These are phyloP conservation scores for Lasioglossum baleicum DNA, from an alignment of 1,140 invertebrate species.

Conservation along the genomic window DNA sequence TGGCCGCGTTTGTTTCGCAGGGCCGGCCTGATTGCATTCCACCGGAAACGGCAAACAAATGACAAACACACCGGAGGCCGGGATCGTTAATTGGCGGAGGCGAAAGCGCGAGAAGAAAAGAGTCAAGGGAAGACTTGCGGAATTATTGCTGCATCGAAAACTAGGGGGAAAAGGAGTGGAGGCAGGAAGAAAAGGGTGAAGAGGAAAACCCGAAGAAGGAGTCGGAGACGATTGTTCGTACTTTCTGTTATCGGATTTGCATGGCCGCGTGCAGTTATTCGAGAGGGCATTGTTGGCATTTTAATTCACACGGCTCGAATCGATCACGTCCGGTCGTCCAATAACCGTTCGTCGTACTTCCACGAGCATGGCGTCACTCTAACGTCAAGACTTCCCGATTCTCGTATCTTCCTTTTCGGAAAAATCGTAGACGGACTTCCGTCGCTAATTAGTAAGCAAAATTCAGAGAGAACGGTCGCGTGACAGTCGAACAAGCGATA, in stretches of 20 bases:
- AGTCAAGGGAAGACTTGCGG: slow-evolving; percentile 51
- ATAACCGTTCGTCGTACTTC: slow-evolving; percentile 42
- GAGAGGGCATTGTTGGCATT: slow-evolving; percentile 57
- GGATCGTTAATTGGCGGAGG: slow-evolving; percentile 57
- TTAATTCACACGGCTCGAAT: slow-evolving; percentile 59
- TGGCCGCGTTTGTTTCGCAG: slow-evolving; percentile 55
- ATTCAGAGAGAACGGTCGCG: slow-evolving; percentile 26
- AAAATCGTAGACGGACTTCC: neutral
- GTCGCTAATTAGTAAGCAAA: neutral
- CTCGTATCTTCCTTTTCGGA: neutral
- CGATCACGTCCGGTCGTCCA: slow-evolving; percentile 64
- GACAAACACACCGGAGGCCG: slow-evolving; percentile 58
- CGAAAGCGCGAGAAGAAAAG: slow-evolving; percentile 48
- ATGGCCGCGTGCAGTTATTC: slow-evolving; percentile 57
- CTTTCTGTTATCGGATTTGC: slow-evolving; percentile 68
- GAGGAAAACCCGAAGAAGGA: slow-evolving; percentile 38
- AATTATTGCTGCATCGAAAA: slow-evolving; percentile 47
- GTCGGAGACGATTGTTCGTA: slow-evolving; percentile 60
- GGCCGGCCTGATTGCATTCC: slow-evolving; percentile 64
- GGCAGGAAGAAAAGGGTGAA: slow-evolving; percentile 43
- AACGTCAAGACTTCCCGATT: slow-evolving; percentile 23
- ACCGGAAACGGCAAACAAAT: slow-evolving; percentile 70
- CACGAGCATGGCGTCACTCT: slow-evolving; percentile 37
- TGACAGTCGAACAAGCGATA: slow-evolving; percentile 4
- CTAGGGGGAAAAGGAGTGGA: neutral